Conservation (phyloP, 92 coral and sea anemone genomes). For the Heteractis magnifica region DNA sequence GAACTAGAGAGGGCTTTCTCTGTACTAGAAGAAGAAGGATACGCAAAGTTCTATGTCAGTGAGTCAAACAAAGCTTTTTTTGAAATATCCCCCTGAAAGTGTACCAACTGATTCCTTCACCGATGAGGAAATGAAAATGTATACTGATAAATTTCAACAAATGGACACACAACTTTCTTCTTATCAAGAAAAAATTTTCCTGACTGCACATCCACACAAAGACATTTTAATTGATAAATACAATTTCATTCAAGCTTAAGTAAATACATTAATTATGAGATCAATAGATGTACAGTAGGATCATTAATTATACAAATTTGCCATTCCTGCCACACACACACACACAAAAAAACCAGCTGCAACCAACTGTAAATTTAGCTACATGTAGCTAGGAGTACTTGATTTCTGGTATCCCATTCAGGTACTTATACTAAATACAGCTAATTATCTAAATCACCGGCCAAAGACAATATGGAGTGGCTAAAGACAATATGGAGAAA, state of each 20-base stretch:
- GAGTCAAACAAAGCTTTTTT: neutral
- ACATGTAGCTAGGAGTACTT: no score
- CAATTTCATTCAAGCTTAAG: neutral
- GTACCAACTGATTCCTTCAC: neutral
- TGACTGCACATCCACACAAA: neutral
- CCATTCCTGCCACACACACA: no score
- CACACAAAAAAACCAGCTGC: no score
- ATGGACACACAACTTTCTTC: conserved; percentile 2
- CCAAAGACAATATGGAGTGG: no score
- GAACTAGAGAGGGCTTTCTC: conserved; percentile 6
- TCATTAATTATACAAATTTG: no score
- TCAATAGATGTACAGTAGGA: no score
- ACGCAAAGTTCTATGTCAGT: neutral
- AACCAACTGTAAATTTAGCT: no score
- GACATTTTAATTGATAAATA: neutral
- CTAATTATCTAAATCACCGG: no score
- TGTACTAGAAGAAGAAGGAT: conserved; percentile 4
- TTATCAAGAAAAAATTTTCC: neutral
- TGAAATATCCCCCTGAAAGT: neutral
- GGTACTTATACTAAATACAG: no score
- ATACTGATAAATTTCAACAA: neutral
- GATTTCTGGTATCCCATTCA: no score
- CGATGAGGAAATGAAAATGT: neutral
- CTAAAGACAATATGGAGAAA: no score
- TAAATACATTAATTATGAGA: no score